Base-by-base conservation (phyloP, 1,140 invertebrate genomes). In the Campoletis sonorensis region DNA sequence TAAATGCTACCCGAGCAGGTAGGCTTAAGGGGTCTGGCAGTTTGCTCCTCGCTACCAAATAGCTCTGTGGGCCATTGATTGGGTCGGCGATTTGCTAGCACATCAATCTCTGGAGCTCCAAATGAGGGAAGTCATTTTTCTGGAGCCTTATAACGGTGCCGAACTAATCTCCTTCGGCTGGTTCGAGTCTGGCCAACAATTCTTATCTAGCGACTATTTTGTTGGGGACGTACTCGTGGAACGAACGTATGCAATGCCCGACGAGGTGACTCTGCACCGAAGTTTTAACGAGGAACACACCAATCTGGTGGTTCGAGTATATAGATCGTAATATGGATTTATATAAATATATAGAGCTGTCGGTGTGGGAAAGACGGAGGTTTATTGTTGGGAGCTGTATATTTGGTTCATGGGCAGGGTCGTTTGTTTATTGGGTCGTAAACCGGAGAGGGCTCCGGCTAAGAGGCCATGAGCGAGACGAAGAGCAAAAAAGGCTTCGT, bases 401-500 rank as follows among this genome's bases (percentile, higher is more conserved):
- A 75, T 80, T 72, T 71, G 71, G 67, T 76, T 23, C 51, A 40
- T 64, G 61, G 73, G 72, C 61, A 45, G 75, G 54, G 78, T 83
- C 80, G 79, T 83, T 80, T 81, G 79, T 83, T 83, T 83, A 83
- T 83, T 83, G 80, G 80, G 61, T 83, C 80, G 80, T 83, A 83
- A 83, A 83, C 70, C 73, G 40, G 30, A n/a, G 67, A 18, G 27
- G 58, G 37, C 76, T n/a, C 33, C 67, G 76, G 40, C 37, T 76
- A 81, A 76, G 73, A 68, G 73, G 33, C 37, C 37, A 21, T 27
- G 54, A 67, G 79, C 67, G 13, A 80, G 26, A 61, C 54, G 67
- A 37, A 33, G 51, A 61, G 40, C 5, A 45, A 70, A 80, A 33
- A 71, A 33, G 21, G 16, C 70, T 61, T 73, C 45, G 76, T 78